phyloP scores from a whole-genome alignment of 2,113 vertebrate genomes.

The Takifugu flavidus region DNA sequence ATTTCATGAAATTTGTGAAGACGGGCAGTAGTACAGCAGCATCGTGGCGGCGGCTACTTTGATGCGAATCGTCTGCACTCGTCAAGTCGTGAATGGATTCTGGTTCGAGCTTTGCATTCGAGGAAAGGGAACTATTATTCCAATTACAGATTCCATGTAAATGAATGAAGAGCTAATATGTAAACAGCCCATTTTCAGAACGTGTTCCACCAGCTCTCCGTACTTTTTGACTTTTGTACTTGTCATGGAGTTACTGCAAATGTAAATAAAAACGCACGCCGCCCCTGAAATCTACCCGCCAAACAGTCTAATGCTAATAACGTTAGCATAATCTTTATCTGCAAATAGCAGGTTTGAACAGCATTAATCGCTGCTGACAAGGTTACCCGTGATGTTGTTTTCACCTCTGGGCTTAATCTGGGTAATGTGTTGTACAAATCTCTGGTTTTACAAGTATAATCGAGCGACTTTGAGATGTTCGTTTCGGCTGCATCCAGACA shows the following conservation, averaged over 20 bases:
- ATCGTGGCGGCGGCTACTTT: too few species aligned
- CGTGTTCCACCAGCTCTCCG: not conserved
- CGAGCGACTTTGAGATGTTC: too few species aligned
- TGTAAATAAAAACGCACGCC: too few species aligned
- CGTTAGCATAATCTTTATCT: not conserved
- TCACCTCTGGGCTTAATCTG: not conserved
- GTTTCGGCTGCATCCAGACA: too few species aligned
- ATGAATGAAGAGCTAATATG: slow-evolving; percentile 9
- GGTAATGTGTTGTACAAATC: too few species aligned
- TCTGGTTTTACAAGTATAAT: too few species aligned
- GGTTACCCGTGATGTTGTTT: not conserved
- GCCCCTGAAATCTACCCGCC: not conserved
- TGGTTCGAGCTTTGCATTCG: slow-evolving; percentile 10
- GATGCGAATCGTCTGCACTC: too few species aligned
- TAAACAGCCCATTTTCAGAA: slow-evolving; percentile 3
- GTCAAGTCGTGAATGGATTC: not conserved
- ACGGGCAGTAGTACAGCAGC: not conserved
- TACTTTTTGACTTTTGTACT: not conserved
- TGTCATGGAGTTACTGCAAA: too few species aligned
- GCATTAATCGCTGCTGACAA: not conserved
- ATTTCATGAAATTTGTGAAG: slow-evolving; percentile 10
- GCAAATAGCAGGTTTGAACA: not conserved
- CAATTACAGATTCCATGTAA: slow-evolving; percentile 27
- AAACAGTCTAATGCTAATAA: not conserved
- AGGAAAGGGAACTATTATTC: slow-evolving; percentile 7